phyloP scores from a whole-genome alignment of 1,140 invertebrate species.

The Lordiphosa collinella region DNA sequence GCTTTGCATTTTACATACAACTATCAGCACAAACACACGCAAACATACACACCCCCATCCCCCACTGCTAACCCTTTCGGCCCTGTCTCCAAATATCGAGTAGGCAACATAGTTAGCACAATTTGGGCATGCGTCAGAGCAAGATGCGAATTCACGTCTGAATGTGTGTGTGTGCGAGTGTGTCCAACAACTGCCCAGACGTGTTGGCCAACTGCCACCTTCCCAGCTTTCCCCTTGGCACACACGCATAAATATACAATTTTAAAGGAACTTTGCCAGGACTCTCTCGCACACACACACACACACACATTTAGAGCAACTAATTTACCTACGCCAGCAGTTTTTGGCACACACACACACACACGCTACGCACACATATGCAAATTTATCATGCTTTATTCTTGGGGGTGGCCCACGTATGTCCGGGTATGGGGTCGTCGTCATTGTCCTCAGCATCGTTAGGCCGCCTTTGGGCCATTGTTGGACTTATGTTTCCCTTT shows the following conservation, averaged over 20 bases:
- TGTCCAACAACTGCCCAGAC: conserved; percentile 59
- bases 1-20: conserved; percentile 24
- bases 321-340: conserved; percentile 74
- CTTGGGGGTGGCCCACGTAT: conserved; percentile 47
- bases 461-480: conserved; percentile 62
- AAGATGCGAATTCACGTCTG: conserved; percentile 41
- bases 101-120: conserved; percentile 70
- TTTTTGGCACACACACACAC: conserved; percentile 49
- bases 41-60: neutral
- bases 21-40: conserved; percentile 11
- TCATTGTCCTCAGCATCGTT: conserved; percentile 39
- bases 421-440: conserved; percentile 21
- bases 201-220: conserved; percentile 14
- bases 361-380: conserved; percentile 47
- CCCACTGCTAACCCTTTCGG: neutral
- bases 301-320: conserved; percentile 24
- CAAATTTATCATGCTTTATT: conserved; percentile 67
- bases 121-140: conserved; percentile 70
- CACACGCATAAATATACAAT: conserved; percentile 42
- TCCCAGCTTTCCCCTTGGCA: neutral
- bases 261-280: conserved; percentile 36
- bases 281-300: conserved; percentile 31
- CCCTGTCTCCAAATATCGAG: conserved; percentile 25
- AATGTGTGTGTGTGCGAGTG: conserved; percentile 11
- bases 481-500: conserved; percentile 66